Evolutionary conservation across 2,797 vertebrate species (phyloP).

Genomic region (Gephyroberyx darwinii): DNA sequence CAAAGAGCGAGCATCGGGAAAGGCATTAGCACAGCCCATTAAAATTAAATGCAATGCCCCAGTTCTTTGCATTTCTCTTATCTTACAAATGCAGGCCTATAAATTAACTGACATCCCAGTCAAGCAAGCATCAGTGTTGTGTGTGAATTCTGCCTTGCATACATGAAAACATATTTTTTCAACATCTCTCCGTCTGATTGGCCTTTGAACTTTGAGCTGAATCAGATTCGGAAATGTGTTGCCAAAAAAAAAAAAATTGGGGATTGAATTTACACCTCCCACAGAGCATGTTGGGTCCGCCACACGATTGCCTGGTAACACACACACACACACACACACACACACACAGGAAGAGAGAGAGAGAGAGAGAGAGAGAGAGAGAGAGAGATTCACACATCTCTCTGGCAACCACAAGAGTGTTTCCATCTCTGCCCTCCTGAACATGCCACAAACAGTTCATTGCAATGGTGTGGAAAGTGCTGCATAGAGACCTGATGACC

Average conservation of each 20-base stretch:
- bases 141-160: constrained; percentile 60
- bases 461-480: constrained; percentile 79
- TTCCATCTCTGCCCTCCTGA: constrained; percentile 74
- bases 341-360: constrained; percentile 48
- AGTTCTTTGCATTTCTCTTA: constrained; percentile 72
- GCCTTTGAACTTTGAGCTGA: constrained; percentile 71
- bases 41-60: constrained; percentile 66
- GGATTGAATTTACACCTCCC: constrained; percentile 83
- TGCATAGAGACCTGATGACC: constrained; percentile 76
- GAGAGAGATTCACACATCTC: constrained; percentile 64
- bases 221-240: constrained; percentile 70
- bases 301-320: constrained; percentile 63
- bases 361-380: constrained; percentile 19
- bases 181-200: constrained; percentile 73
- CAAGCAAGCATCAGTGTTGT: constrained; percentile 47
- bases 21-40: constrained; percentile 57
- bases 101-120: constrained; percentile 70
- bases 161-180: constrained; percentile 69
- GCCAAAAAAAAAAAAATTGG: constrained; percentile 55
- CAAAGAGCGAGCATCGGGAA: constrained; percentile 30
- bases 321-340: constrained; percentile 44
- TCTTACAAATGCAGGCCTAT: constrained; percentile 70
- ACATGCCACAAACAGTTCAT: constrained; percentile 73
- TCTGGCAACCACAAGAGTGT: constrained; percentile 68
- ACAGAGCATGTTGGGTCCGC: constrained; percentile 78